These are phyloP conservation scores for Carlito syrichta DNA, from an alignment of 2,113 vertebrate species.

Conservation along the genomic window DNA sequence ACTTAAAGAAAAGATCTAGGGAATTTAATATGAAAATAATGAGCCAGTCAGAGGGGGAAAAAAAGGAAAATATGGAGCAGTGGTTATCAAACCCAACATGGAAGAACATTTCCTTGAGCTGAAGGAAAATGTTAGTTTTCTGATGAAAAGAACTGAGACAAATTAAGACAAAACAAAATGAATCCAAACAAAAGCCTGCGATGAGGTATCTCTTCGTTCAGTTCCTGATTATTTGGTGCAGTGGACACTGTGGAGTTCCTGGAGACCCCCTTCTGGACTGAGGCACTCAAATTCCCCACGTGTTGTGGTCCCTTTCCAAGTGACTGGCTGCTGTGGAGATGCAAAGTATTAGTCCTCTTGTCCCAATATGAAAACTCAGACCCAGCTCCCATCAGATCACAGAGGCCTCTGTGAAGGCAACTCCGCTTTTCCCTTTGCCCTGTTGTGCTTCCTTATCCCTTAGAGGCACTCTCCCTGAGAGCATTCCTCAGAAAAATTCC, in stretches of 20 bases:
- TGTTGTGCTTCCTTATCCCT: not conserved
- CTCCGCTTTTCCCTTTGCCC: not conserved
- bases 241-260: not conserved
- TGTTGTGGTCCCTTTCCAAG: too few species aligned
- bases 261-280: too few species aligned
- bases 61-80: not conserved
- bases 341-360: not conserved
- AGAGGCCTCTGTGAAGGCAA: not conserved
- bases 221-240: not conserved
- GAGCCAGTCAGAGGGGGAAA: not conserved
- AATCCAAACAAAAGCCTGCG: not conserved
- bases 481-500: too few species aligned
- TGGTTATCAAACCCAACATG: too few species aligned
- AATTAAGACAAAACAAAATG: not conserved
- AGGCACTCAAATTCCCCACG: too few species aligned
- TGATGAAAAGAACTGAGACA: not conserved
- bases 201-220: not conserved
- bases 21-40: not conserved
- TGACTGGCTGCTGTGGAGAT: not conserved
- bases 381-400: not conserved
- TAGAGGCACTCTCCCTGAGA: not conserved
- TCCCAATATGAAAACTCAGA: not conserved
- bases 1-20: not conserved
- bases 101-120: not conserved
- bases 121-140: not conserved